Evolutionary conservation across 2,888 invertebrate species (phyloP).

Genomic region (Priocnemis perturbator): DNA sequence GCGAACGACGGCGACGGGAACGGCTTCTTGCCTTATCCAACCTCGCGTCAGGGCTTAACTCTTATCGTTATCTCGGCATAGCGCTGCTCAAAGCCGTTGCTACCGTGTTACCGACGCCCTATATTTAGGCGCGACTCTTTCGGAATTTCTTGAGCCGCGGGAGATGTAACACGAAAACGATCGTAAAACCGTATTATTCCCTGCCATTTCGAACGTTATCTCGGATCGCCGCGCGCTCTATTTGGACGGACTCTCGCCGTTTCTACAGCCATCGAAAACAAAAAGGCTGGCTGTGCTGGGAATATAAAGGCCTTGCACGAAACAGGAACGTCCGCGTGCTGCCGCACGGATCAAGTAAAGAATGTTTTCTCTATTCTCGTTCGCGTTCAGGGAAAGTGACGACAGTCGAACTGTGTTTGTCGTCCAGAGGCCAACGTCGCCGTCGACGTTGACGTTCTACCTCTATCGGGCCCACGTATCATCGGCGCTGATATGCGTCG

Average conservation of each 20-base stretch:
- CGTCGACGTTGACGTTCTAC: not conserved
- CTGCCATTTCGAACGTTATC: not conserved
- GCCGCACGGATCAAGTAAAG: too few relatives aligned
- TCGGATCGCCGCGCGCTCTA: not conserved
- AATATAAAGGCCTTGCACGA: too few relatives aligned
- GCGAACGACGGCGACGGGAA: conserved; percentile 3
- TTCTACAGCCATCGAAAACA: too few relatives aligned
- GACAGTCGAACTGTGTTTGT: too few relatives aligned
- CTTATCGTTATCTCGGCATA: conserved; percentile 69
- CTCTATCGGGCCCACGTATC: conserved; percentile 18
- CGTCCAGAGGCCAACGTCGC: not conserved
- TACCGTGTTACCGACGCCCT: conserved; percentile 67
- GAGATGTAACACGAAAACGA: not conserved
- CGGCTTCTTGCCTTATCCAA: conserved; percentile 46
- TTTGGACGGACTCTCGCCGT: too few relatives aligned
- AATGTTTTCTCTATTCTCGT: too few relatives aligned
- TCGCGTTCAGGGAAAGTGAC: too few relatives aligned
- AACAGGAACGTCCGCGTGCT: too few relatives aligned
- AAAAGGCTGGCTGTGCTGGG: too few relatives aligned
- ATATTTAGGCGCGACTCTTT: conserved; percentile 40
- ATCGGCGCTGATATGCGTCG: conserved; percentile 43
- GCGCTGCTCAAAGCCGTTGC: conserved; percentile 59
- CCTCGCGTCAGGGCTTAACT: conserved; percentile 55
- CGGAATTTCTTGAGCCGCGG: conserved; percentile 1
- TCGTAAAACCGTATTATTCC: too few relatives aligned